These are phyloP conservation scores for Trypoxylon attenuatum DNA, from an alignment of 2,888 invertebrate species.

Conservation along the genomic window DNA sequence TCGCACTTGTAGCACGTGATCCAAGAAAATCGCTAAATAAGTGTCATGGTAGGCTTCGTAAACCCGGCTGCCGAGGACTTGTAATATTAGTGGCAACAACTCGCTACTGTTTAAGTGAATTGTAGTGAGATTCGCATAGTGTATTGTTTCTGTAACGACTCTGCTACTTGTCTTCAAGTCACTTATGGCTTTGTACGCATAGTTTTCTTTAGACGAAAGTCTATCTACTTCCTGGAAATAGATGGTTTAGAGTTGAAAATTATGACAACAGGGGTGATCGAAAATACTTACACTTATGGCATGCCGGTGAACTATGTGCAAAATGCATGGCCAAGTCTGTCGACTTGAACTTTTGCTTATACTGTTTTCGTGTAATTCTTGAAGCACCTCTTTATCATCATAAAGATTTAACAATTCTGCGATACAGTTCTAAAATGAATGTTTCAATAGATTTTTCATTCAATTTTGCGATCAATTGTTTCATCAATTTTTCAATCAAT, in stretches of 20 bases:
- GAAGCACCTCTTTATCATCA: conserved; percentile 45
- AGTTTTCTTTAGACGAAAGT: conserved; percentile 75
- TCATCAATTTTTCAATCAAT: no score
- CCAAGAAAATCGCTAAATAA: conserved; percentile 77
- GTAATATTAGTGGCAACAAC: conserved; percentile 52
- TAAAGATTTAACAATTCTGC: conserved; percentile 51
- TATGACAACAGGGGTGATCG: background rate
- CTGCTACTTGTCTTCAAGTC: conserved; percentile 52
- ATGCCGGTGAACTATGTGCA: conserved; percentile 52
- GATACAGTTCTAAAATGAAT: conserved; percentile 55
- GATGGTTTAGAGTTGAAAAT: conserved; percentile 1
- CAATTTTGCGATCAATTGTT: no score
- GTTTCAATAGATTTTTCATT: background rate
- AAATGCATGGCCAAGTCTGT: conserved; percentile 53
- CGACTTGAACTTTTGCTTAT: conserved; percentile 15
- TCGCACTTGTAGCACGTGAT: conserved; percentile 76
- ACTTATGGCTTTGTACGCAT: conserved; percentile 58
- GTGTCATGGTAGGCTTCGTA: conserved; percentile 74
- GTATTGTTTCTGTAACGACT: conserved; percentile 30
- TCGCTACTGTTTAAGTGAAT: conserved; percentile 19
- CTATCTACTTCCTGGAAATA: conserved; percentile 77
- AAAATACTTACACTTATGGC: conserved; percentile 54
- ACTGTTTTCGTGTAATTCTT: conserved; percentile 55
- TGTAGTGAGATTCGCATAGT: conserved; percentile 14
- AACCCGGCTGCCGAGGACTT: conserved; percentile 66